These are phyloP conservation scores for Hemithea aestivaria DNA, from an alignment of 2,888 invertebrate species.

Conservation along the genomic window DNA sequence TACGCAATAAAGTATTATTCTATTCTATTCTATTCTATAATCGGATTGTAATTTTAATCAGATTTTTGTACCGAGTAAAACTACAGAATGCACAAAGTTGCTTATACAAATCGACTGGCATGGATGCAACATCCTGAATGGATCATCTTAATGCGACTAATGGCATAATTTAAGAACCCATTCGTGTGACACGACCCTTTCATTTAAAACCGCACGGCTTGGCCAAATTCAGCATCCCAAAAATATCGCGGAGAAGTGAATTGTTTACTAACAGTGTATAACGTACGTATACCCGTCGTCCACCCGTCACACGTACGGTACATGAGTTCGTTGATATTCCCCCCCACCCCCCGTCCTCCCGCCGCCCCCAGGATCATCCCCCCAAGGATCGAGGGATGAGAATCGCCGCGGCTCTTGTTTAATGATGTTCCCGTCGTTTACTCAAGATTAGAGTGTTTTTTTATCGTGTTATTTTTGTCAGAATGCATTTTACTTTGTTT, in stretches of 20 bases:
- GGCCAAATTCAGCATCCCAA: constrained; percentile 18
- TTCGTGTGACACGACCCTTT: constrained; percentile 8
- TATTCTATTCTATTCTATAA: too few species aligned
- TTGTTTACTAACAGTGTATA: constrained; percentile 75
- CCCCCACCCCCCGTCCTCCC: constrained; percentile 33
- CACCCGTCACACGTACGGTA: constrained; percentile 65
- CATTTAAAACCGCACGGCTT: constrained; percentile 18
- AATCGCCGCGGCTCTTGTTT: constrained; percentile 55
- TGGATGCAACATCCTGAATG: too few species aligned
- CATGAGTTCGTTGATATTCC: constrained; percentile 75
- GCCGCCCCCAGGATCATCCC: constrained; percentile 49
- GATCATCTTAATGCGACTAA: too few species aligned
- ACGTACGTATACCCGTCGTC: constrained; percentile 49
- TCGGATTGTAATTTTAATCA: too few species aligned
- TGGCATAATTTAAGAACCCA: not conserved
- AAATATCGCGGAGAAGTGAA: constrained; percentile 41
- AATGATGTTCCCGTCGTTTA: constrained; percentile 70
- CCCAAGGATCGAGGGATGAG: constrained; percentile 51
- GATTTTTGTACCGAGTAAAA: too few species aligned
- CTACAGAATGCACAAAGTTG: too few species aligned
- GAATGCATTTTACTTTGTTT: constrained; percentile 25
- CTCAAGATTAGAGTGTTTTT: constrained; percentile 58
- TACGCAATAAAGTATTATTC: too few species aligned
- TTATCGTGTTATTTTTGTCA: constrained; percentile 34
- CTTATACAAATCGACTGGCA: too few species aligned